Percentiles rank a stretch among this genome's conserved stretches.
Conservation (phyloP, 1,140 invertebrate genomes). For the Eupristina koningsbergeri region DNA sequence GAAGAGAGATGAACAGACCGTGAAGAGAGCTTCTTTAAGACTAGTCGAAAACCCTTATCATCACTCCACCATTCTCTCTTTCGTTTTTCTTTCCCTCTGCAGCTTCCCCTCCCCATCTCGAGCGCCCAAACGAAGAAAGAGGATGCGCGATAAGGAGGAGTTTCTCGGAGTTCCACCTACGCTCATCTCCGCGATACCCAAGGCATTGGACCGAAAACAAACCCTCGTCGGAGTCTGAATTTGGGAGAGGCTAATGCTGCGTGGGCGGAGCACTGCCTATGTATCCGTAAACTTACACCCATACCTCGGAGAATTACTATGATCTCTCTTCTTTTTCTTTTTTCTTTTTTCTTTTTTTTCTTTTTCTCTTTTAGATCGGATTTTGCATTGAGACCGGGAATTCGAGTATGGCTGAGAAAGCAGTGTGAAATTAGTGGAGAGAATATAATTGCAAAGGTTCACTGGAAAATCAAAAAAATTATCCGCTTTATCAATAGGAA, state of each 20-base stretch:
- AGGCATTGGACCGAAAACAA: neutral
- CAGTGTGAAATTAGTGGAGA: neutral
- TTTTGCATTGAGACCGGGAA: neutral
- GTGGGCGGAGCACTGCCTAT: conserved; percentile 4
- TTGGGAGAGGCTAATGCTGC: neutral
- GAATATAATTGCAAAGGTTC: too few species aligned
- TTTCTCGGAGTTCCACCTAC: conserved; percentile 63
- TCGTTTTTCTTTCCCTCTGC: conserved; percentile 25
- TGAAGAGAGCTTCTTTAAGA: conserved; percentile 57
- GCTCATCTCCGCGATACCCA: neutral
- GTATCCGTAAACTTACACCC: neutral
- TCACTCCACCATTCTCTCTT: conserved; percentile 65
- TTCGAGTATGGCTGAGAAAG: neutral
- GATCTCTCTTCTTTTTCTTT: too few species aligned
- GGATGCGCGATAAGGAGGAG: conserved; percentile 54
- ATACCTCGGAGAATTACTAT: neutral
- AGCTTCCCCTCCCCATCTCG: neutral
- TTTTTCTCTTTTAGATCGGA: neutral
- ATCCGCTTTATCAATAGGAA: too few species aligned
- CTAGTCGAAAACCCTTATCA: conserved; percentile 66
- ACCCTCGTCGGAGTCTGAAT: too few species aligned
- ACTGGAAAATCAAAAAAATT: too few species aligned
- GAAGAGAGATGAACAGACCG: conserved; percentile 46
- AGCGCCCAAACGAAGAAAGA: neutral
- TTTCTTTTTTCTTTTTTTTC: neutral